Conservation (phyloP, 92 coral and sea anemone genomes). For the Palythoa grandis region DNA sequence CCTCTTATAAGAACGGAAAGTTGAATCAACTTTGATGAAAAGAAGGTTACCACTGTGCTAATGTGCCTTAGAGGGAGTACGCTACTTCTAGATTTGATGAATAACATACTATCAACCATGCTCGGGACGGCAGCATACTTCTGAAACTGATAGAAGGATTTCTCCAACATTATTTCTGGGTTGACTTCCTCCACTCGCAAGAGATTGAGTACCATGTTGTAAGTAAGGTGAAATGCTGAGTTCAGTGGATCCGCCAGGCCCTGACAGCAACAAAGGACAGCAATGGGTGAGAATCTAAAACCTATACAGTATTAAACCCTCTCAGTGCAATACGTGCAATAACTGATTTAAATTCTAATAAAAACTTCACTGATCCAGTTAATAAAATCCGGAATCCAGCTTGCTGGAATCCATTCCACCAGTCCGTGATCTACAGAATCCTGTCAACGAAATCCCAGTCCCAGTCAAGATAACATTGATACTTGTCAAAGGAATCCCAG, state of each 20-base stretch:
- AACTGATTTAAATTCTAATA: too few relatives aligned
- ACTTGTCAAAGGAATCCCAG: too few relatives aligned
- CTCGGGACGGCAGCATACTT: slow-evolving; percentile 94
- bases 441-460: too few relatives aligned
- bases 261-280: slow-evolving; percentile 50
- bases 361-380: too few relatives aligned
- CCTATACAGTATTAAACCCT: not conserved
- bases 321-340: not conserved
- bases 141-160: slow-evolving; percentile 96
- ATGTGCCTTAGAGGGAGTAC: not conserved
- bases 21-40: too few relatives aligned
- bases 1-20: too few relatives aligned
- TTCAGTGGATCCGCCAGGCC: slow-evolving; percentile 97
- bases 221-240: slow-evolving; percentile 96
- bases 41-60: not conserved
- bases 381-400: too few relatives aligned
- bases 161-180: slow-evolving; percentile 97
- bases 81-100: not conserved
- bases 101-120: slow-evolving; percentile 86
- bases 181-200: slow-evolving; percentile 97
- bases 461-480: too few relatives aligned
- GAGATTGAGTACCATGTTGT: slow-evolving; percentile 96
- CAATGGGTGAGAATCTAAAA: not conserved
- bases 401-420: too few relatives aligned
- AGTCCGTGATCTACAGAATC: too few relatives aligned